Evolutionary conservation across 2,888 invertebrate species (phyloP).

Genomic region (Meteorus cinctellus): DNA sequence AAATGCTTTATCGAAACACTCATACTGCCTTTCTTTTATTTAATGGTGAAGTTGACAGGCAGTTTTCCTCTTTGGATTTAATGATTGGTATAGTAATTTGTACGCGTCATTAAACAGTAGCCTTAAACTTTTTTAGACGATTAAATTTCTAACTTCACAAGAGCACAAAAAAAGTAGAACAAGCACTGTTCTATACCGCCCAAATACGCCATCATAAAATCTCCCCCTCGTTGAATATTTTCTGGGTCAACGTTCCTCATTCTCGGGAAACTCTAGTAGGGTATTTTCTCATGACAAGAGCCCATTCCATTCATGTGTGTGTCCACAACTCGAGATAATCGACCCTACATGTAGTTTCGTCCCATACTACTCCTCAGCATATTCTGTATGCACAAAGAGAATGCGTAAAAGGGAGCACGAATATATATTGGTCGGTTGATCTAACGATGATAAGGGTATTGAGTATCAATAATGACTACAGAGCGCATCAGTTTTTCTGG

Average conservation of each 20-base stretch:
- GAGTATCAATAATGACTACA: slow-evolving; percentile 49
- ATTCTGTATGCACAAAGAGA: neutral
- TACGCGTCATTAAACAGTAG: neutral
- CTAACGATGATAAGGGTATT: slow-evolving; percentile 29
- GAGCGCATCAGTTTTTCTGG: slow-evolving; percentile 12
- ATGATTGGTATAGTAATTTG: neutral
- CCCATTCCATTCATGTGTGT: slow-evolving; percentile 18
- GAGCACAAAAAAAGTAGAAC: neutral
- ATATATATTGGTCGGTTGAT: neutral
- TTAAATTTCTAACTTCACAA: neutral
- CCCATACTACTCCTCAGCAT: neutral
- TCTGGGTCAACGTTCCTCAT: slow-evolving; percentile 34
- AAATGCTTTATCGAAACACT: neutral
- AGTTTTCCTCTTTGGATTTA: neutral
- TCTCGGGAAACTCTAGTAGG: slow-evolving; percentile 24
- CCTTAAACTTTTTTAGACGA: neutral
- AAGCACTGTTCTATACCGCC: neutral
- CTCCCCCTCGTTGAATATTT: slow-evolving; percentile 25
- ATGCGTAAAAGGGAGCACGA: neutral
- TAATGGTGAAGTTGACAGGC: neutral
- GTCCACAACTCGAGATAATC: slow-evolving; percentile 19
- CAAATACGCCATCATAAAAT: slow-evolving; percentile 24
- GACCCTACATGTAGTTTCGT: slow-evolving; percentile 11
- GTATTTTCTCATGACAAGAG: slow-evolving; percentile 30
- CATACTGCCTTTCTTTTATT: neutral